These are phyloP conservation scores for Mycogona germanica DNA, from an alignment of 2,888 invertebrate genomes.

Conservation along the genomic window DNA sequence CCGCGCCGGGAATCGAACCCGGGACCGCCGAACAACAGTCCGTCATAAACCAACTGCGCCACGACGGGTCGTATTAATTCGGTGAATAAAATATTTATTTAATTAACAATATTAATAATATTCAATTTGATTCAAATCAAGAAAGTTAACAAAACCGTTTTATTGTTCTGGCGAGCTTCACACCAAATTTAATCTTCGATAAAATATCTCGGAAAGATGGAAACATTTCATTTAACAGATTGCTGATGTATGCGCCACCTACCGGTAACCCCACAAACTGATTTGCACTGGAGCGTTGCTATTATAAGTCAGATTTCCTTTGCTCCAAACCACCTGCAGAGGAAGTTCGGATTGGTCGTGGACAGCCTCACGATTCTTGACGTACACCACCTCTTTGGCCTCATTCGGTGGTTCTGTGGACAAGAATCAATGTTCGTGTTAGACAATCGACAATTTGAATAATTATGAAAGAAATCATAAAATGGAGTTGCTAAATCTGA, in stretches of 20 bases:
- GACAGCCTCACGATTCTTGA: slow-evolving; percentile 48
- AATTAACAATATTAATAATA: no score
- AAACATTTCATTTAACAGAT: no score
- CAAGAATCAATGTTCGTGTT: not conserved
- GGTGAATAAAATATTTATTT: no score
- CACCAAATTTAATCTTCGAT: no score
- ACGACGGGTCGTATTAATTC: no score
- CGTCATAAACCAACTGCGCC: no score
- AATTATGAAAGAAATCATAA: not conserved
- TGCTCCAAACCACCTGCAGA: slow-evolving; percentile 70
- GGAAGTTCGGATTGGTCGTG: slow-evolving; percentile 59
- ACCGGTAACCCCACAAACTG: slow-evolving; percentile 69
- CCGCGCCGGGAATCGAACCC: no score
- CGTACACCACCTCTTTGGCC: slow-evolving; percentile 72
- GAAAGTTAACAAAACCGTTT: not conserved
- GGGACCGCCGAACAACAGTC: no score
- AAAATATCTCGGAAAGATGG: no score
- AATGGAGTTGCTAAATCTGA: not conserved
- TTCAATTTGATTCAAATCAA: not conserved
- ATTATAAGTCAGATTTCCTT: slow-evolving; percentile 70
- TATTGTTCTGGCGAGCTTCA: no score
- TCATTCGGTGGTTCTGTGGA: slow-evolving; percentile 70
- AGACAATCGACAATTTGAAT: not conserved
- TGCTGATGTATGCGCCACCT: no score
- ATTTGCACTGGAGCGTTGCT: slow-evolving; percentile 62